Base-by-base conservation (phyloP, 2,888 invertebrate species). In the Boloria selene region DNA sequence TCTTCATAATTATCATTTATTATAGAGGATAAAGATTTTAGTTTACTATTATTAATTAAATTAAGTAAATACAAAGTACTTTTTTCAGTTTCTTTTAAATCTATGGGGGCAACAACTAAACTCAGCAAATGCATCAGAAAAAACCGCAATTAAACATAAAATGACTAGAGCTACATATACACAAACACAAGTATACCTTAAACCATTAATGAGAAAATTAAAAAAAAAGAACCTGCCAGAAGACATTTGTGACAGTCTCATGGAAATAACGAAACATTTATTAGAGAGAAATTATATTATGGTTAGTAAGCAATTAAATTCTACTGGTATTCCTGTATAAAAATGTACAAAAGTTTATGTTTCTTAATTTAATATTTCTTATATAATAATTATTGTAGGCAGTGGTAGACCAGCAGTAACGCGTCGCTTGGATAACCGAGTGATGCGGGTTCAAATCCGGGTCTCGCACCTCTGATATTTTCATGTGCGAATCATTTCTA, bases 161-260 rank as follows among this genome's bases (percentile, higher is more conserved):
- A 95, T 98, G 93, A 95, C 96, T 0, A 95, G 98, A 70, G 99
- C 98, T 0, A 98, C 97, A 6, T 98, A 97, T 84, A 96, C 97
- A 7, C 99, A 99, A 90, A 98, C 98, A 0, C 95, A 97, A 82
- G 96, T 96, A 42, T 99, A 99, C 81, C 93, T 99, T 49, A 98
- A 98, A 80, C 99, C 99, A 0, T 88, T 99, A 50, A 94, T 98
- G 75, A 94, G 97, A 62, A 98, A 98, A 83, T 87, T 99, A 13
- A 97, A 97, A 81, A 96, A 95, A 75, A 96, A 96, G 80, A 96
- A 96, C 3, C 87, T 98, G n/a, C 97, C 98, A 0, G 98, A 98
- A 85, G 99, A 99, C 80, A 99, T 99, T 79, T 95, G 98, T 55
- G 98, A 98, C 79, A 98, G 98, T 85, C 93, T 99, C 63, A 96